Evolutionary conservation across 1,140 invertebrate species (phyloP), one percentile per base, ranked within the genome.

Genomic region (Listronotus bonariensis): DNA sequence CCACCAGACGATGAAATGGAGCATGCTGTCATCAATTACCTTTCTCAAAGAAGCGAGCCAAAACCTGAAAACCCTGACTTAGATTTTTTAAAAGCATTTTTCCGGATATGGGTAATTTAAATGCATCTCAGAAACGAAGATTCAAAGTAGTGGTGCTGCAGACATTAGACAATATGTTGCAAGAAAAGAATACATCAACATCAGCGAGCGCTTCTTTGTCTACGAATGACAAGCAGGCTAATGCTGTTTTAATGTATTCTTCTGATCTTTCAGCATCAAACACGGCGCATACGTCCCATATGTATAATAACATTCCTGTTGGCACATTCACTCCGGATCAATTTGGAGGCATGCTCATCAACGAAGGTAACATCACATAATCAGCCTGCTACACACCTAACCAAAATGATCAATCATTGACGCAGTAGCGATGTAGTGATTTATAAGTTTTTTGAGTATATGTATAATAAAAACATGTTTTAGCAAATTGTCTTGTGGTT

Each of bases 61-160:
- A 3, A 54, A 54, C 51, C 51, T 32, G 26, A 54, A 54, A 54
- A 54, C 11, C 51, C 51, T 42, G 51, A 54, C 20, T 32, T 54
- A 38, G 3, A 54, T 54, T 54, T 54, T 54, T 54, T 54, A 54
- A 48, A 54, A 54, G 51, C 51, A 54, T 54, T 54, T 18, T 54
- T 54, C 34, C 51, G 4, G 51, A 54, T 54, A 18, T 26, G 1
- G 20, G 2, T 26, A 3, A 3, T 3, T 26, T 26, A 26, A 26
- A 26, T 5, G 5, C 20, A 26, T 26, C 20, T 1, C 2, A 26
- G 5, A 26, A 26, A 26, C 20, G 20, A 5, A 26, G 1, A 5
- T 54, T 54, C 18, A 54, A 54, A 17, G 26, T 54, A 31, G 40
- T 2, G 3, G 12, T 54, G 26, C 51, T 38, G 18, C 51, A 54